Evolutionary conservation across 2,113 vertebrate genomes (phyloP), one percentile per base, ranked within the genome.

Genomic region (Mohoua ochrocephala): DNA sequence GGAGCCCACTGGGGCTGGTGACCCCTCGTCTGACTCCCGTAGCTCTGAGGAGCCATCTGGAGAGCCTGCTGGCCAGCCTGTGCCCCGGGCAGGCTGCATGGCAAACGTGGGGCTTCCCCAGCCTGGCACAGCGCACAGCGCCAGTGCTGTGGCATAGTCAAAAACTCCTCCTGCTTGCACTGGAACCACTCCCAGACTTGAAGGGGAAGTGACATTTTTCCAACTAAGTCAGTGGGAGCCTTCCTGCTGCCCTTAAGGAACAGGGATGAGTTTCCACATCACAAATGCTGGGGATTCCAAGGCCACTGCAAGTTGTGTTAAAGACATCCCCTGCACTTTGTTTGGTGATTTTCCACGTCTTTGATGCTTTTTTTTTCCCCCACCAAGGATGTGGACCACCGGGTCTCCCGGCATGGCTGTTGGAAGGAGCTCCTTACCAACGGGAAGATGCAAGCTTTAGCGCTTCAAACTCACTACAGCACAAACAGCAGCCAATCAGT

Each of bases 271-370:
- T 76, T 84, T 84, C 57, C 45, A 87, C 31, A 20, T 13, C 33
- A 53, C 0, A 0, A n/a, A 63, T 1, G 1, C 2, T 3, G 0
- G 9, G 28, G 42, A 80, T 60, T 75, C 68, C 84, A 67, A 63
- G 63, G 67, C 15, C 37, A 52, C 37, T 37, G 59, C 1, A 6
- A 84, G 23, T 11, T 17, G 1, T 20, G 15, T 45, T 76, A 76
- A 84, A 59, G 52, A 35, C 37, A 86, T 30, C 8, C 65, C 15
- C 53, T 61, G 24, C 28, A 21, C 49, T 67, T 4, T 5, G 9
- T 15, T 23, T 23, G 33, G 22, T 64, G 33, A 63, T 69, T 75
- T 80, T 67, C 59, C 49, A 33, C 2, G 1, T 18, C 19, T 67
- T 35, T 79, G 39, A 57, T 41, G n/a, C 6, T 13, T 60, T 70